Conservation (phyloP, 2,888 invertebrate genomes). For the Pandemis heparana region DNA sequence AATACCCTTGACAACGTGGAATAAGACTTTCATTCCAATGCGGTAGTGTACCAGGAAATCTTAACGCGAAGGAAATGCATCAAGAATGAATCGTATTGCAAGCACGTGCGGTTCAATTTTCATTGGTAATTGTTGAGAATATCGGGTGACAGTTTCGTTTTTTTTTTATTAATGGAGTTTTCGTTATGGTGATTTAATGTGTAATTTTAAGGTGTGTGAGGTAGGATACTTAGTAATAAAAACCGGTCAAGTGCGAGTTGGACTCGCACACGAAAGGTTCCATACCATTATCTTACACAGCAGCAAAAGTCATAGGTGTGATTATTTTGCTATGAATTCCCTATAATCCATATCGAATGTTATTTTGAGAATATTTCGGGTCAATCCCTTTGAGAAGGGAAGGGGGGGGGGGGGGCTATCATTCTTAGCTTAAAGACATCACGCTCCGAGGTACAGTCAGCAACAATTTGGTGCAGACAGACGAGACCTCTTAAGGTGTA, state of each 20-base stretch:
- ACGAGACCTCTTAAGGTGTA: too few relatives aligned
- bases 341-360: constrained; percentile 12
- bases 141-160: too few relatives aligned
- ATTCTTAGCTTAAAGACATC: constrained; percentile 32
- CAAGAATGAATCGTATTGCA: constrained; percentile 24
- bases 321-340: not conserved
- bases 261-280: too few relatives aligned
- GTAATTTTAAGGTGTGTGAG: too few relatives aligned
- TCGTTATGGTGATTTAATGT: too few relatives aligned
- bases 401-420: constrained; percentile 12
- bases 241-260: too few relatives aligned
- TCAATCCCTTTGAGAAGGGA: not conserved
- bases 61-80: constrained; percentile 5
- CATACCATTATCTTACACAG: too few relatives aligned
- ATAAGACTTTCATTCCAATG: not conserved
- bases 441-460: constrained; percentile 3
- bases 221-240: too few relatives aligned
- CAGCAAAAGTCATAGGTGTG: not conserved
- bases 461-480: not conserved
- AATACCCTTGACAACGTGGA: not conserved
- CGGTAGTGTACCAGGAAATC: constrained; percentile 1
- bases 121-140: not conserved
- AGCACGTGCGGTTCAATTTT: constrained; percentile 3
- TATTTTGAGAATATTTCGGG: constrained; percentile 17
- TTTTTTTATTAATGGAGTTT: too few relatives aligned